phyloP scores from a whole-genome alignment of 1,140 invertebrate species.

The Drosophila pachea region DNA sequence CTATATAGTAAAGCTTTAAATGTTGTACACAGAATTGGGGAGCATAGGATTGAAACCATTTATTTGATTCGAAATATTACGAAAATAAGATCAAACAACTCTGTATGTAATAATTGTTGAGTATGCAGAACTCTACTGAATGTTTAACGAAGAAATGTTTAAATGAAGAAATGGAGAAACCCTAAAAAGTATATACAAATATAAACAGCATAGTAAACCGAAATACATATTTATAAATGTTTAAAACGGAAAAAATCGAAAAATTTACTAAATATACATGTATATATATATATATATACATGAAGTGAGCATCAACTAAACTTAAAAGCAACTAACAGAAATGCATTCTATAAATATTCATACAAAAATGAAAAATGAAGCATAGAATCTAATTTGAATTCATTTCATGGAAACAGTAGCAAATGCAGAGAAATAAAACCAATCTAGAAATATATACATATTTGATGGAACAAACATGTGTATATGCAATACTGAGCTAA shows the following conservation, averaged over 20 bases:
- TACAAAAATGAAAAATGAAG: background rate
- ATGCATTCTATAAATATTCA: constrained; percentile 3
- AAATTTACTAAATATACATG: constrained; percentile 29
- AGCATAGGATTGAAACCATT: constrained; percentile 23
- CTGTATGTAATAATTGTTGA: constrained; percentile 42
- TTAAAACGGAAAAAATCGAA: constrained; percentile 51
- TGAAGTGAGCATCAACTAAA: background rate
- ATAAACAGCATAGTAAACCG: constrained; percentile 22
- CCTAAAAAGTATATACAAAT: constrained; percentile 2
- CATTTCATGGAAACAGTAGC: too few species aligned
- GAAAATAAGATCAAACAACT: constrained; percentile 30
- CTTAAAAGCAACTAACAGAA: constrained; percentile 22
- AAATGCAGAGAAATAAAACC: constrained; percentile 36
- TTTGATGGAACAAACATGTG: constrained; percentile 17
- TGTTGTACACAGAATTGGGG: constrained; percentile 57
- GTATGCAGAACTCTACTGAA: constrained; percentile 46
- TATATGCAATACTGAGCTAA: constrained; percentile 8
- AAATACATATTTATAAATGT: constrained; percentile 71
- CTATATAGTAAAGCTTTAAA: constrained; percentile 70
- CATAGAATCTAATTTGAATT: too few species aligned
- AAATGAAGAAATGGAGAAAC: constrained; percentile 22
- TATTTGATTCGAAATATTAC: constrained; percentile 43
- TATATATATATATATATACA: constrained; percentile 23
- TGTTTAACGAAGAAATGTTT: constrained; percentile 64
- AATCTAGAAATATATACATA: constrained; percentile 23